These are phyloP conservation scores for Seriola quinqueradiata DNA, from an alignment of 2,113 vertebrate genomes.

Conservation along the genomic window DNA sequence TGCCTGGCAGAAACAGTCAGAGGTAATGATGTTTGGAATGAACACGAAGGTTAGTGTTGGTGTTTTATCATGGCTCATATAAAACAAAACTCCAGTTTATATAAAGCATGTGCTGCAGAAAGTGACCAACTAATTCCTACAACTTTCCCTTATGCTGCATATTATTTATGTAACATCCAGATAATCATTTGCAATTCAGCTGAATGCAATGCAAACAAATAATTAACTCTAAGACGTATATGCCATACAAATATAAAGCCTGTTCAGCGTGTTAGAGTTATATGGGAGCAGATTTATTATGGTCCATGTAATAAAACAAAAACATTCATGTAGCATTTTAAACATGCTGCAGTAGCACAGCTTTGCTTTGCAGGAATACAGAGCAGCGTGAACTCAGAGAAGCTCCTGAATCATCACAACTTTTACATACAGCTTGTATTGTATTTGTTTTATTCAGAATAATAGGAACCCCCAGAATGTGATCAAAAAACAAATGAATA, in stretches of 20 bases:
- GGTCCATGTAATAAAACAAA: neutral
- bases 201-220: neutral
- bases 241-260: neutral
- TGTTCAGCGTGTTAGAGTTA: neutral
- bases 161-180: neutral
- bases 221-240: neutral
- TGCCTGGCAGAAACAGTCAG: neutral
- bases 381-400: neutral
- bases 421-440: neutral
- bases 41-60: neutral
- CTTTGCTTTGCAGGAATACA: neutral
- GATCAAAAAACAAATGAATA: too few species aligned
- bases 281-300: conserved; percentile 9
- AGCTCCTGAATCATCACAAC: neutral
- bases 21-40: neutral
- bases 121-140: neutral
- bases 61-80: neutral
- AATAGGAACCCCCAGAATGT: neutral
- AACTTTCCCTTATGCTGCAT: neutral
- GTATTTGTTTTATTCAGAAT: neutral
- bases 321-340: neutral
- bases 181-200: neutral
- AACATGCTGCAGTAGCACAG: neutral
- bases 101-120: neutral
- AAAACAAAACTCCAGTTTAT: neutral